Conservation (phyloP, 2,797 vertebrate species). For the Sylvia borin region DNA sequence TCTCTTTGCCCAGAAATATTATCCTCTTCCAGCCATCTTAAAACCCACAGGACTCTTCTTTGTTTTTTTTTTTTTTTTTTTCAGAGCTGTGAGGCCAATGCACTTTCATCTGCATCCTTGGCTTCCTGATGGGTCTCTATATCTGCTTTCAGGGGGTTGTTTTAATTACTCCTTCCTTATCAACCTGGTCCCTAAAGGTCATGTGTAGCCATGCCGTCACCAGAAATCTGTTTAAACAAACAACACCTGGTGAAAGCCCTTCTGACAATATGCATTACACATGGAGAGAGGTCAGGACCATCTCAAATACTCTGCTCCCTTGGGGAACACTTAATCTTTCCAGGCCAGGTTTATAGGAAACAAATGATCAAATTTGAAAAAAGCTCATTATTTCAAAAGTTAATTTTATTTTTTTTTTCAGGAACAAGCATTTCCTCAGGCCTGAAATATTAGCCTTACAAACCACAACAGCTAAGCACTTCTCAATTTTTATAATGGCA, state of each 20-base stretch:
- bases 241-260: constrained; percentile 38
- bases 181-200: not conserved
- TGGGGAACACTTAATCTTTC: not conserved
- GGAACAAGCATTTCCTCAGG: not conserved
- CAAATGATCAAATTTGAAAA: not conserved
- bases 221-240: constrained; percentile 46
- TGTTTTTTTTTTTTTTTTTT: not conserved
- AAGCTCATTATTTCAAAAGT: not conserved
- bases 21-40: not conserved
- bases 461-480: not conserved
- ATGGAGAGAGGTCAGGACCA: not conserved
- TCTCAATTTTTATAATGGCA: not conserved
- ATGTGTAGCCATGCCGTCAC: not conserved
- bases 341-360: not conserved
- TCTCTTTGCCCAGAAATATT: not conserved
- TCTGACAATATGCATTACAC: not conserved
- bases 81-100: not conserved
- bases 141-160: constrained; percentile 32
- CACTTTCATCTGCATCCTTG: not conserved
- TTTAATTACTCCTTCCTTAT: constrained; percentile 43
- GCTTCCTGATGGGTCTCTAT: not conserved
- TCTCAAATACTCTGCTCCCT: not conserved
- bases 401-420: not conserved
- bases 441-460: not conserved
- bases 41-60: not conserved